Percentiles rank a stretch among this genome's conserved stretches.
These are phyloP conservation scores for Campylomormyrus numenius DNA, from an alignment of 2,113 vertebrate genomes.

Conservation along the genomic window DNA sequence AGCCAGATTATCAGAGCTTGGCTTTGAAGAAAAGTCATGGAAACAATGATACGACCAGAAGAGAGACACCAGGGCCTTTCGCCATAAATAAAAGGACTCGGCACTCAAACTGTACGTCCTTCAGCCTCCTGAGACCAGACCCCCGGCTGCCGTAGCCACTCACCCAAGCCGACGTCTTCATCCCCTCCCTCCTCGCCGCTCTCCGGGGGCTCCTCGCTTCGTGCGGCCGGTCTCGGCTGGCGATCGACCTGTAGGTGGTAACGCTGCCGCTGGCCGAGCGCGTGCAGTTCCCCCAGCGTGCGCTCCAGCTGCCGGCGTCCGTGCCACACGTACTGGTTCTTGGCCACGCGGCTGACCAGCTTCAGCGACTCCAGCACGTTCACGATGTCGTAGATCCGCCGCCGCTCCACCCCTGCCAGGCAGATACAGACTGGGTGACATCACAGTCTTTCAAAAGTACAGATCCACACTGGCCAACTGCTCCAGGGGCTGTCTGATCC, in stretches of 20 bases:
- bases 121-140: neutral
- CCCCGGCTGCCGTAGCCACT: constrained; percentile 19
- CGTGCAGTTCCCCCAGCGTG: constrained; percentile 73
- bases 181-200: constrained; percentile 45
- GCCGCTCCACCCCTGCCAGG: constrained; percentile 76
- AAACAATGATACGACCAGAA: neutral
- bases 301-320: constrained; percentile 69
- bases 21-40: neutral
- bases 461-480: neutral
- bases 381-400: constrained; percentile 90
- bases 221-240: constrained; percentile 45
- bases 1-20: neutral
- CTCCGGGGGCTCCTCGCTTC: constrained; percentile 38
- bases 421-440: neutral
- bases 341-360: constrained; percentile 83
- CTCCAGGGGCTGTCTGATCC: too few species aligned
- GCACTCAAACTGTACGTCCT: neutral
- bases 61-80: neutral
- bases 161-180: constrained; percentile 63
- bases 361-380: constrained; percentile 84
- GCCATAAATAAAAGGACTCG: neutral
- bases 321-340: constrained; percentile 90
- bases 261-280: constrained; percentile 67
- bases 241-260: constrained; percentile 72
- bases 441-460: neutral